Evolutionary conservation across 2,888 invertebrate species (phyloP).

Genomic region (Mellilla xanthometata): DNA sequence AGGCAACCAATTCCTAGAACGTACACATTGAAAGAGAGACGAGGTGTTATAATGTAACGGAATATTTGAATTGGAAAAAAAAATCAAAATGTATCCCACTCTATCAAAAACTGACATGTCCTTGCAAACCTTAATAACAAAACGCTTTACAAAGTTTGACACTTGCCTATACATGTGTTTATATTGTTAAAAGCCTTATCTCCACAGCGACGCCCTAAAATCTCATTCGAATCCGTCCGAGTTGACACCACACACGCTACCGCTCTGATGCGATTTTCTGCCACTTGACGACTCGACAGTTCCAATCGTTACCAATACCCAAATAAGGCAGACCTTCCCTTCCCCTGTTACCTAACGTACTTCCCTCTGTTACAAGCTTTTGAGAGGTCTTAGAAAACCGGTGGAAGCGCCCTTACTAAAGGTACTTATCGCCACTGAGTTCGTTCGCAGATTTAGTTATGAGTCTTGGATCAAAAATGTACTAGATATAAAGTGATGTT

Average conservation of each 20-base stretch:
- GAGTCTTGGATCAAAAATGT: too few species aligned
- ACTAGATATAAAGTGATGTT: too few species aligned
- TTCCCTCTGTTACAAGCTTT: conserved; percentile 1
- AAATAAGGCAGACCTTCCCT: conserved; percentile 20
- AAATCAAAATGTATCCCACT: too few species aligned
- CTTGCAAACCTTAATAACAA: too few species aligned
- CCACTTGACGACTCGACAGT: conserved; percentile 64
- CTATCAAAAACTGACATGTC: too few species aligned
- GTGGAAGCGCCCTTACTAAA: conserved; percentile 9
- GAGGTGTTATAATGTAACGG: too few species aligned
- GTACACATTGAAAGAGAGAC: too few species aligned
- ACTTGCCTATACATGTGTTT: too few species aligned
- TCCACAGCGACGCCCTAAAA: conserved; percentile 4
- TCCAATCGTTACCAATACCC: conserved; percentile 48
- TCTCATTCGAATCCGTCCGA: conserved; percentile 21
- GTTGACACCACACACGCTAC: conserved; percentile 26
- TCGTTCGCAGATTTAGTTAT: conserved; percentile 12
- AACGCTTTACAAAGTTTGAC: too few species aligned
- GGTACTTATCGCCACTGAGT: conserved; percentile 21
- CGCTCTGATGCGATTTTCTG: conserved; percentile 66
- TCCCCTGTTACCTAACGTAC: not conserved
- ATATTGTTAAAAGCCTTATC: conserved; percentile 2
- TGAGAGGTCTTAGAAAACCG: conserved; percentile 4
- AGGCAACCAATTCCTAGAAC: too few species aligned
- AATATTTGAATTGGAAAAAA: too few species aligned